These are phyloP conservation scores for Oedothorax gibbosus DNA, from an alignment of 1,140 invertebrate species.

Conservation along the genomic window DNA sequence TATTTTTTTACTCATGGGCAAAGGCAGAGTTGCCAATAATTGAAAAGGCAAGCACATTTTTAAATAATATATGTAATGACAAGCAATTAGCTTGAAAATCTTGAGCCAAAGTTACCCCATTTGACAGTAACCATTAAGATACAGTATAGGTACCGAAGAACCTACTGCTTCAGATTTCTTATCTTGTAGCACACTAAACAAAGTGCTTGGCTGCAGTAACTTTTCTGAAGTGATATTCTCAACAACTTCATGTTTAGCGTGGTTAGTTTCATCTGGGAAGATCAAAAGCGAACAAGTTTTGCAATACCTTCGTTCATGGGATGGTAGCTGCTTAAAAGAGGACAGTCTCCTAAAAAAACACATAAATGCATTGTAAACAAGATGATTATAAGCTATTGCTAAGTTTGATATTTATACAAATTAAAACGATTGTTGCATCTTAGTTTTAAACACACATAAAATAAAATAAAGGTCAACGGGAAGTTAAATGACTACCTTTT, in stretches of 20 bases:
- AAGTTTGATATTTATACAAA: background rate
- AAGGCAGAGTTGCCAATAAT: too few species aligned
- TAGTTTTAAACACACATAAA: too few species aligned
- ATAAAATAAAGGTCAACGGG: too few species aligned
- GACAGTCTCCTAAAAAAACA: slow-evolving; percentile 33
- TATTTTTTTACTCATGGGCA: too few species aligned
- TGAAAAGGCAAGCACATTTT: too few species aligned
- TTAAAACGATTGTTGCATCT: background rate
- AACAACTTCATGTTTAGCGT: slow-evolving; percentile 22
- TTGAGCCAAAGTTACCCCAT: too few species aligned
- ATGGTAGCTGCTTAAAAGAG: background rate
- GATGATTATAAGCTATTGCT: too few species aligned
- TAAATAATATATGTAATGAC: too few species aligned
- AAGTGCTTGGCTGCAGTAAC: slow-evolving; percentile 3
- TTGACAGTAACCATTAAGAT: too few species aligned
- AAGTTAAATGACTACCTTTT: too few species aligned
- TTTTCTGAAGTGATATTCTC: slow-evolving; percentile 2
- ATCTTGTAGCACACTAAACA: slow-evolving; percentile 14
- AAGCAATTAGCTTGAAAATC: too few species aligned
- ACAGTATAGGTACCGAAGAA: background rate
- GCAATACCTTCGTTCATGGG: slow-evolving; percentile 35
- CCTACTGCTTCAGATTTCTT: slow-evolving; percentile 58
- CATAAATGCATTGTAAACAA: background rate
- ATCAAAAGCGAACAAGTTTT: slow-evolving; percentile 44
- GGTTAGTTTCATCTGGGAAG: slow-evolving; percentile 11